Evolutionary conservation across 2,113 vertebrate genomes (phyloP), one percentile per base, ranked within the genome.

Genomic region (Pteruthius melanotis): DNA sequence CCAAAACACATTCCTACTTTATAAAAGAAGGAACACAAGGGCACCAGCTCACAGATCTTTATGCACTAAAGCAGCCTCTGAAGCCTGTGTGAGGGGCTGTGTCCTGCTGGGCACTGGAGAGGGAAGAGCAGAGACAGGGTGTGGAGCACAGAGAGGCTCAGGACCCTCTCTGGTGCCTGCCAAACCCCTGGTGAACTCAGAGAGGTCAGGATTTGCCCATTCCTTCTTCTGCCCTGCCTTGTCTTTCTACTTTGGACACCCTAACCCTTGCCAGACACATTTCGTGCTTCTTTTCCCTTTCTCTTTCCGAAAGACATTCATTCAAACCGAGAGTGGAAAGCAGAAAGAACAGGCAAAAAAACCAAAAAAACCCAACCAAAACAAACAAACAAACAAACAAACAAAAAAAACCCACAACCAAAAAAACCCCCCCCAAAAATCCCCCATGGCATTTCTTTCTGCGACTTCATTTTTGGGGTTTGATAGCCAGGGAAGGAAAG

Each of bases 1-100:
- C 94, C 95, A 96, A 87, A 91, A 50, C 13, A 6, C 87, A 94
- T 97, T 97, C 82, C 81, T 94, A 30, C 86, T 60, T 35, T 42
- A 50, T 49, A 78, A 82, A 87, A 94, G 80, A 70, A 69, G 70
- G 83, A 95, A 31, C 78, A 92, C 56, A 45, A 85, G 61, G 87
- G 68, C 89, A 94, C 47, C 82, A 88, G 68, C 93, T 96, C 74
- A 24, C 83, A 80, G 91, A 44, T 83, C 40, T 81, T 74, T 33
- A 44, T 31, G 69, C 72, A 89, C 45, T 53, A 59, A 70, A 78
- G 42, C 42, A 6, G 42, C 17, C 16, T 44, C 42, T 44, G 42
- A 17, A 44, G 77, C 20, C 33, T 63, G 0, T 35, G 40, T n/a
- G 80, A 93, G 76, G 61, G 72, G 27, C 42, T 1, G 0, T 4